Evolutionary conservation across 2,113 vertebrate genomes (phyloP), one percentile per base, ranked within the genome.

Genomic region (Calidris pugnax): DNA sequence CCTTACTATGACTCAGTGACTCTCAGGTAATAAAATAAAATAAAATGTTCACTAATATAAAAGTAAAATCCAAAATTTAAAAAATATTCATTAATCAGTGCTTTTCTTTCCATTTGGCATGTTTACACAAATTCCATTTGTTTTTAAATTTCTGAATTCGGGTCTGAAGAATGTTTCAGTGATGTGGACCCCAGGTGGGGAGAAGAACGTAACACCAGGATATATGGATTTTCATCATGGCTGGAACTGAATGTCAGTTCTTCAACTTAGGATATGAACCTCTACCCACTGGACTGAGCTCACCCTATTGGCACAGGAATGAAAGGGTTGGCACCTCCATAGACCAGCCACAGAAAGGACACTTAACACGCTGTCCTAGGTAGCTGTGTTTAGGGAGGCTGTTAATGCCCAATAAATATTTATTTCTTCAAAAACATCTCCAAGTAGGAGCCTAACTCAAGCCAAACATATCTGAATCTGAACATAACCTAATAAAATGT

Each of bases 381-480:
- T 53, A 78, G 50, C 59, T 91, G 27, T 4, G 4, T 86, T 92
- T 89, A 91, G 87, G 71, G 53, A 94, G 55, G 50, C 43, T 83
- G 45, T 62, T 93, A 97, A 96, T 87, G 78, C 59, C 87, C 91
- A 95, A 91, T 96, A 97, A 97, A 95, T 97, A 63, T 67, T 87
- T 91, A 91, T 92, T 94, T 88, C 89, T 93, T 63, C 28, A 90
- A 89, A 96, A 95, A 39, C 10, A 4, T 78, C 93, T 96, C 85
- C 56, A 94, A 81, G 68, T 56, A 89, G 72, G 60, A 92, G 82
- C 76, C 93, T 90, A 91, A 91, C 45, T 86, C 72, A 88, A 92
- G 67, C 89, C 79, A 95, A 97, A 94, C 75, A 86, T 66, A 75
- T 87, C 90, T 92, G 81, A 83, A 91, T 96, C 69, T 69, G 43